Percentiles rank a stretch among this genome's conserved stretches.
These are phyloP conservation scores for Sitta carolinensis DNA, from an alignment of 2,797 vertebrate genomes.

Conservation along the genomic window DNA sequence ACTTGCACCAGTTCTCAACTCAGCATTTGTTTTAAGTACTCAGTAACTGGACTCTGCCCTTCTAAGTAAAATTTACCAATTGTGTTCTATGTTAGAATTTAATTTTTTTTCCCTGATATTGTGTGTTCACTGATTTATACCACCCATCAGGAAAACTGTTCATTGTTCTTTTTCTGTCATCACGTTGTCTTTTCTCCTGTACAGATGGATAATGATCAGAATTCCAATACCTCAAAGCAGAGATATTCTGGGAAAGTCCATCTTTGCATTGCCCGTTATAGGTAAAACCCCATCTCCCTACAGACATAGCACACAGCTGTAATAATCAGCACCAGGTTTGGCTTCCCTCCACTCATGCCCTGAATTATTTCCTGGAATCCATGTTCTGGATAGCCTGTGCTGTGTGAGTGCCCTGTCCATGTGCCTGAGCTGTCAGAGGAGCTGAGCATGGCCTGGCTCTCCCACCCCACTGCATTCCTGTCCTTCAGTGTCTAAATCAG, in stretches of 20 bases:
- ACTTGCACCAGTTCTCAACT: background rate
- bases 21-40: background rate
- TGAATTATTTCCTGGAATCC: fast-evolving
- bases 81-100: background rate
- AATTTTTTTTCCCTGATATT: background rate
- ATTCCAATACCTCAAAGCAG: conserved; percentile 87
- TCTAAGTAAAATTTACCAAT: background rate
- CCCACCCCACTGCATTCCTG: background rate
- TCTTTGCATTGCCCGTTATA: conserved; percentile 95
- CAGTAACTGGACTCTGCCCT: background rate
- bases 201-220: conserved; percentile 94
- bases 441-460: background rate
- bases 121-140: background rate
- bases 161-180: background rate
- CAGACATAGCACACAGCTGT: fast-evolving
- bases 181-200: background rate
- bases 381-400: background rate
- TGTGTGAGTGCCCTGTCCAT: background rate
- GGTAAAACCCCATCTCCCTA: conserved; percentile 69
- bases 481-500: background rate
- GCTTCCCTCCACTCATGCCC: background rate
- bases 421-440: background rate
- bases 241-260: conserved; percentile 94
- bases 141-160: background rate
- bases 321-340: fast-evolving